Conservation (phyloP, 2,113 vertebrate species). For the Anolis sagrei region DNA sequence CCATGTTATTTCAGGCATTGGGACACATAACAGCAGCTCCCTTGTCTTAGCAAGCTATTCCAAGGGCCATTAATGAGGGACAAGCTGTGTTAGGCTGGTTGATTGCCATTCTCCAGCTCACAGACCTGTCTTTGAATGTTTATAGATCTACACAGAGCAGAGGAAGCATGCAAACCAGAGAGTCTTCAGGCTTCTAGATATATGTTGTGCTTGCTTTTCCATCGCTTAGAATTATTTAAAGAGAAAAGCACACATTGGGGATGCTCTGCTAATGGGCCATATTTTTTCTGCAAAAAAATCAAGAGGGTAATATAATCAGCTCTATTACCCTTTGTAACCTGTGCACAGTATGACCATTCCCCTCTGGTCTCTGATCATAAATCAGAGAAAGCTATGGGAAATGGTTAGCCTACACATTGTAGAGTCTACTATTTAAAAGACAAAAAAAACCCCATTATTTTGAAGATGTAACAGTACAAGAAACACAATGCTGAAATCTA, state of each 20-base stretch:
- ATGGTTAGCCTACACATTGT: constrained; percentile 12
- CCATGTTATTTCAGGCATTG: no score
- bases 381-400: constrained; percentile 45
- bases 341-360: constrained; percentile 33
- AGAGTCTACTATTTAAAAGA: constrained; percentile 41
- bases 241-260: background rate
- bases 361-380: constrained; percentile 56
- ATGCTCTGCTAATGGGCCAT: constrained; percentile 18
- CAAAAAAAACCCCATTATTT: constrained; percentile 61
- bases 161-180: background rate
- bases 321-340: constrained; percentile 51
- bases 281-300: constrained; percentile 42
- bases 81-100: background rate
- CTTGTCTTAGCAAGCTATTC: background rate
- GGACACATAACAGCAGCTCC: background rate
- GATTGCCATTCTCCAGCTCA: background rate
- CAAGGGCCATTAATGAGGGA: background rate
- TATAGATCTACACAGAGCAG: background rate
- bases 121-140: background rate
- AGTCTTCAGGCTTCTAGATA: background rate
- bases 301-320: constrained; percentile 39
- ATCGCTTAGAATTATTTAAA: background rate
- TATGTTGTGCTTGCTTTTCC: background rate
- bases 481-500: background rate
- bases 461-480: constrained; percentile 58